Percentiles rank a stretch among this genome's conserved stretches.
phyloP scores from a whole-genome alignment of 2,113 vertebrate species.

The Numida meleagris region DNA sequence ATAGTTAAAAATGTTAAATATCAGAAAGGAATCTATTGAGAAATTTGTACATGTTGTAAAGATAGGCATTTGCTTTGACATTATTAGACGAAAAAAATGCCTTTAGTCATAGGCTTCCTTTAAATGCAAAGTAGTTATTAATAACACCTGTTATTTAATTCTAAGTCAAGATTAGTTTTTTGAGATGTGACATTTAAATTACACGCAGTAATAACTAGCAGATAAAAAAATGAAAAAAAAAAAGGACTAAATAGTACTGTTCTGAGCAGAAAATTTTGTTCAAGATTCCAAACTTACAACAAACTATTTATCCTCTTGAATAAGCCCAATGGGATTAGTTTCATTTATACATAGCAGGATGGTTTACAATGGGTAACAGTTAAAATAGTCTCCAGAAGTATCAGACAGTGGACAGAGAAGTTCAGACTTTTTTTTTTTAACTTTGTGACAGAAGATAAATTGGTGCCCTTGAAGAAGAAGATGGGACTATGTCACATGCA shows the following conservation, averaged over 20 bases:
- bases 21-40: not conserved
- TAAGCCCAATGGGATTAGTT: not conserved
- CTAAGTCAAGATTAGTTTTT: constrained; percentile 3
- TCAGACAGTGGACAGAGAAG: not conserved
- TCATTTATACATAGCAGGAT: not conserved
- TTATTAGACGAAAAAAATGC: not conserved
- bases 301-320: not conserved
- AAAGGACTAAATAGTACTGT: not conserved
- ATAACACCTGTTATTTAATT: constrained; percentile 8
- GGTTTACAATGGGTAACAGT: not conserved
- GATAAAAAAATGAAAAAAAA: not conserved
- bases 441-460: not conserved
- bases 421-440: not conserved
- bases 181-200: constrained; percentile 22
- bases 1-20: not conserved
- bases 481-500: not conserved
- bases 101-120: not conserved
- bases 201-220: not conserved
- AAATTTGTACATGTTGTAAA: not conserved
- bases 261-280: not conserved
- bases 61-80: not conserved
- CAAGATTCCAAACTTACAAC: not conserved
- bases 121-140: not conserved
- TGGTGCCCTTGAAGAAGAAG: not conserved
- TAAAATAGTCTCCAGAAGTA: not conserved